These are phyloP conservation scores for Ophion obscuratus DNA, from an alignment of 2,888 invertebrate genomes.

Conservation along the genomic window DNA sequence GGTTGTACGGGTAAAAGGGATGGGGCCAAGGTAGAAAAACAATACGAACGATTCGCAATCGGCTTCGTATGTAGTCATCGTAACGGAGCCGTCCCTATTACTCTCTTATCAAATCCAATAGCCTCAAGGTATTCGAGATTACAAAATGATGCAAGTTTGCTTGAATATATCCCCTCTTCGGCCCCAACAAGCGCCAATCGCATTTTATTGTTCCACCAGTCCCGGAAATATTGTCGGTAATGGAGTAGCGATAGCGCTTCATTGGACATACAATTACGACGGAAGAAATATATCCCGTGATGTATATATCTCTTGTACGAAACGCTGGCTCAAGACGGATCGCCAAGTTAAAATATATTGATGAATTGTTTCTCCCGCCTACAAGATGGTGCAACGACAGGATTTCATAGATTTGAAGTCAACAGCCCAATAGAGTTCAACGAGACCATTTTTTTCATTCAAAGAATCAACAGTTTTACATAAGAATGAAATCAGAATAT, in stretches of 20 bases:
- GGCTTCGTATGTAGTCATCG: constrained; percentile 19
- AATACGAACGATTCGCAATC: constrained; percentile 32
- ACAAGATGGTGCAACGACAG: not conserved
- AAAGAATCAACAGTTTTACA: no score
- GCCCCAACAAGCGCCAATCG: constrained; percentile 12
- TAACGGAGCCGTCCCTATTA: constrained; percentile 19
- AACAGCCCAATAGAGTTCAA: no score
- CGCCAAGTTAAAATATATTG: not conserved
- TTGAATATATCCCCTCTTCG: not conserved
- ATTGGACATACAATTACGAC: constrained; percentile 5
- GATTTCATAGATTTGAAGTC: no score
- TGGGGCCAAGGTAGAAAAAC: constrained; percentile 10
- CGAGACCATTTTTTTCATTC: no score
- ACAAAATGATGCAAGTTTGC: constrained; percentile 48
- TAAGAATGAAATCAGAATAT: no score
- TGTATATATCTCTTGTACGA: not conserved
- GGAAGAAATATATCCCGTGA: not conserved
- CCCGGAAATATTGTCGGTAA: constrained; percentile 22
- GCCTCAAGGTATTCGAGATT: constrained; percentile 32
- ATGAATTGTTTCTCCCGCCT: not conserved
- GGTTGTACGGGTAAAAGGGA: not conserved
- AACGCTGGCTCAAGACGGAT: not conserved
- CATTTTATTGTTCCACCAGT: constrained; percentile 30
- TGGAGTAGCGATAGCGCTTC: constrained; percentile 22
- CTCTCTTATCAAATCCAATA: constrained; percentile 28